A percentile compares a stretch with the other conserved stretches of the same genome.
These are phyloP conservation scores for Ennomos quercinarius DNA, from an alignment of 2,888 invertebrate species.

Conservation along the genomic window DNA sequence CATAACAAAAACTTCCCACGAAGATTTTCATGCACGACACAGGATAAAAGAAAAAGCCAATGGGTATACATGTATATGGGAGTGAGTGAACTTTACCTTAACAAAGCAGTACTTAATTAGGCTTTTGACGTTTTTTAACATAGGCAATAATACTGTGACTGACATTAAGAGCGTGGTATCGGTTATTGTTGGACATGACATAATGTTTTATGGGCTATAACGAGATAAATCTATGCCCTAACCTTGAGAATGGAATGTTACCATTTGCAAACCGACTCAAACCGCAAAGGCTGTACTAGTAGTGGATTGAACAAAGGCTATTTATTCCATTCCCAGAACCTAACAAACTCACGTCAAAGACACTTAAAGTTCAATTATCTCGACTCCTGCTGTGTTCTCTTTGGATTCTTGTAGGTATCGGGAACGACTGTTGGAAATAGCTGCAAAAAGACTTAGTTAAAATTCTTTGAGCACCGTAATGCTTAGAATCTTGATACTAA, in stretches of 20 bases:
- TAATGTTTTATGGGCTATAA: conserved; percentile 61
- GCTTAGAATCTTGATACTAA: conserved; percentile 21
- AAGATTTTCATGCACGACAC: conserved; percentile 8
- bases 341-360: conserved; percentile 36
- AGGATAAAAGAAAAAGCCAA: conserved; percentile 14
- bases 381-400: conserved; percentile 26
- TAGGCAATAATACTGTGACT: conserved; percentile 11
- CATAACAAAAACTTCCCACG: conserved; percentile 13
- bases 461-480: conserved; percentile 24
- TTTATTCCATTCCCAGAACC: conserved; percentile 25
- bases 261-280: conserved; percentile 53
- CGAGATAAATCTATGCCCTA: conserved; percentile 62
- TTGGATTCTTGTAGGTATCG: conserved; percentile 33
- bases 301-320: conserved; percentile 36
- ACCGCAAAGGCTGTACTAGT: conserved; percentile 34
- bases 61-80: background rate
- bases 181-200: conserved; percentile 52
- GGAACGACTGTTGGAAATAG: conserved; percentile 37
- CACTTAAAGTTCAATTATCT: conserved; percentile 55
- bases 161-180: conserved; percentile 10
- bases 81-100: background rate
- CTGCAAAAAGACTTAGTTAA: conserved; percentile 46
- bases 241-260: conserved; percentile 80
- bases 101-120: conserved; percentile 2
- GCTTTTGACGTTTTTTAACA: conserved; percentile 17